Evolutionary conservation across 2,888 invertebrate species (phyloP).

Genomic region (Eudasyphora cyanicolor): DNA sequence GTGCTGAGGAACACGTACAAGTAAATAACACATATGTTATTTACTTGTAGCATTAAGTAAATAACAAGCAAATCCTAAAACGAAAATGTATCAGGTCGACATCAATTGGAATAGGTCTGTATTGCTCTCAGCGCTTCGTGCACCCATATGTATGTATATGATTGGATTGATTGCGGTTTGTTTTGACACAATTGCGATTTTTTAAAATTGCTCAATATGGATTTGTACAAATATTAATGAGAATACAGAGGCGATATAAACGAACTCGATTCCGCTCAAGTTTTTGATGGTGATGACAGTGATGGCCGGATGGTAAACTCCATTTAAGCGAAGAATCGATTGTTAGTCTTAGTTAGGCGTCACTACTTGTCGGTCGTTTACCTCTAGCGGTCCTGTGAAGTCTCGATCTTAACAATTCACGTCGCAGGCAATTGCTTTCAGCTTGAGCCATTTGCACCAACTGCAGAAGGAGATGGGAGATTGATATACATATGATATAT

Average conservation of each 20-base stretch:
- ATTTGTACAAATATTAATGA: not conserved
- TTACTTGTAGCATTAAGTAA: too few relatives aligned
- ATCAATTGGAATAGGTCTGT: too few relatives aligned
- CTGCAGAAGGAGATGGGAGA: constrained; percentile 63
- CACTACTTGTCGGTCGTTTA: constrained; percentile 45
- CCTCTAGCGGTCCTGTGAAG: constrained; percentile 67
- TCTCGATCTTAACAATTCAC: constrained; percentile 75
- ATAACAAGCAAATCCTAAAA: too few relatives aligned
- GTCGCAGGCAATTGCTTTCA: constrained; percentile 73
- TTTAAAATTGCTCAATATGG: not conserved
- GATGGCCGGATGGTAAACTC: not conserved
- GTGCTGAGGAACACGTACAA: too few relatives aligned
- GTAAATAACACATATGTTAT: too few relatives aligned
- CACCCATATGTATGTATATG: not conserved
- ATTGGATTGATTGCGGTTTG: not conserved
- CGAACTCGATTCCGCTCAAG: not conserved
- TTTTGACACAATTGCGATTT: not conserved
- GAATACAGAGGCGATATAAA: not conserved
- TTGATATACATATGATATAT: not conserved
- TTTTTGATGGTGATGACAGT: not conserved
- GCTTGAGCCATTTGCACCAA: constrained; percentile 72
- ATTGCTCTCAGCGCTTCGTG: too few relatives aligned
- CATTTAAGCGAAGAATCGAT: not conserved
- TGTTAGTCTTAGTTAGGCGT: constrained; percentile 34
- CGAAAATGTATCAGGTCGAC: too few relatives aligned